Evolutionary conservation across 1,140 invertebrate species (phyloP).

Genomic region (Proctacanthus coquilletti): DNA sequence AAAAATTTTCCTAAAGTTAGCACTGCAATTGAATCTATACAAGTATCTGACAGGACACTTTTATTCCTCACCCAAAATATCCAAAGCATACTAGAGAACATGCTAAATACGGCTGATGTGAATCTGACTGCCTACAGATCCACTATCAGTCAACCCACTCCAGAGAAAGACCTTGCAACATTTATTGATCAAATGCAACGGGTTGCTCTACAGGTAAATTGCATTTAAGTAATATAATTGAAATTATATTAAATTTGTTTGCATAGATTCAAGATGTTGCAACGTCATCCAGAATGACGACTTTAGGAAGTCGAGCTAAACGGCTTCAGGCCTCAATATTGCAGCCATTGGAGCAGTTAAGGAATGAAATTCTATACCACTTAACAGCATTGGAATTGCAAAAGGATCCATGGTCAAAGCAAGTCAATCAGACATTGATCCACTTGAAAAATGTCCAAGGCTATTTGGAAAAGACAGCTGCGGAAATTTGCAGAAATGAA

Average conservation of each 20-base stretch:
- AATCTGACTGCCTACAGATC: slow-evolving; percentile 51
- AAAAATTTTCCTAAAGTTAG: slow-evolving; percentile 28
- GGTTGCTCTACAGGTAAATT: slow-evolving; percentile 48
- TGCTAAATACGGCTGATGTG: slow-evolving; percentile 43
- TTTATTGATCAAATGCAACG: slow-evolving; percentile 58
- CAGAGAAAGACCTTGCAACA: slow-evolving; percentile 51
- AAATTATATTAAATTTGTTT: background rate
- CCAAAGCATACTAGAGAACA: slow-evolving; percentile 42
- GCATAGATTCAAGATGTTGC: slow-evolving; percentile 37
- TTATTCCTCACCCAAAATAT: slow-evolving; percentile 36
- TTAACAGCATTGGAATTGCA: slow-evolving; percentile 57
- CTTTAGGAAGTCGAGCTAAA: slow-evolving; percentile 39
- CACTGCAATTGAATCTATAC: slow-evolving; percentile 25
- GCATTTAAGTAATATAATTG: background rate
- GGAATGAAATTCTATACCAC: slow-evolving; percentile 55
- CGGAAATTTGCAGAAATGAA: slow-evolving; percentile 44
- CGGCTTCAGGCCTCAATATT: slow-evolving; percentile 43
- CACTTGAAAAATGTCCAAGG: slow-evolving; percentile 58
- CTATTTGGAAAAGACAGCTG: slow-evolving; percentile 54
- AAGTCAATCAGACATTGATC: slow-evolving; percentile 51
- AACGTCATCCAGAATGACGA: slow-evolving; percentile 47
- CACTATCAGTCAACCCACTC: slow-evolving; percentile 44
- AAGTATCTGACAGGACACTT: slow-evolving; percentile 22
- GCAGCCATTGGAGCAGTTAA: slow-evolving; percentile 48
- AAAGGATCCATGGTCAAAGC: slow-evolving; percentile 38